Evolutionary conservation across 2,888 invertebrate species (phyloP), one percentile per base, ranked within the genome.

Genomic region (Cosmia pyralina): DNA sequence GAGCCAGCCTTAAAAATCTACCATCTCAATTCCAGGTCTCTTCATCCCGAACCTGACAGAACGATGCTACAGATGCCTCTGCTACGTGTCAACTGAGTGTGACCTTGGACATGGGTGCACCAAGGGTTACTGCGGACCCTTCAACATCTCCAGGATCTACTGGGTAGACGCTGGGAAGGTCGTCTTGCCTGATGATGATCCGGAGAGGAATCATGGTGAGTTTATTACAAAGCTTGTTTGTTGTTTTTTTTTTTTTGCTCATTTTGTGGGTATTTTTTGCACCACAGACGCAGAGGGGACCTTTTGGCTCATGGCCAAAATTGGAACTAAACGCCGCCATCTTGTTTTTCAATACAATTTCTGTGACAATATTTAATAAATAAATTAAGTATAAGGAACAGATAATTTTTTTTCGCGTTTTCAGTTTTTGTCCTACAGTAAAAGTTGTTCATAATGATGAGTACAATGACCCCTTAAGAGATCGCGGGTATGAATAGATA

Each of bases 151-250:
- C 48, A 93, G 93, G 77, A 94, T 97, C 0, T 97, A 97, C 90
- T 97, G 97, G 97, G 94, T 96, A 1, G 97, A 97, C 69, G 96
- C 97, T 1, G 97, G 97, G 0, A 95, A 92, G 83, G 90, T 96
- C 1, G 95, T 94, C 4, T 85, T 97, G 73, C 95, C 96, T 0
- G 96, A 96, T 19, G 97, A 97, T 85, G 96, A 96, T 58, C 92
- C 96, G 10, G 94, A 96, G 1, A 92, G 97, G 83, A 94, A 94
- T 72, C 92, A 92, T 77, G 94, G 95, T 95, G 67, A 79, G 87
- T n/a, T 22, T 19, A 19, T 48, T 52, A 22, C 2, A 8, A 22
- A 34, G 15, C 3, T 5, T 10, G 15, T n/a, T 19, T 50, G 0
- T 1, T 41, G 15, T 28, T 13, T 6, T 62, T 15, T n/a, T 46